Conservation (phyloP, 2,888 invertebrate genomes). For the Rapana venosa region DNA sequence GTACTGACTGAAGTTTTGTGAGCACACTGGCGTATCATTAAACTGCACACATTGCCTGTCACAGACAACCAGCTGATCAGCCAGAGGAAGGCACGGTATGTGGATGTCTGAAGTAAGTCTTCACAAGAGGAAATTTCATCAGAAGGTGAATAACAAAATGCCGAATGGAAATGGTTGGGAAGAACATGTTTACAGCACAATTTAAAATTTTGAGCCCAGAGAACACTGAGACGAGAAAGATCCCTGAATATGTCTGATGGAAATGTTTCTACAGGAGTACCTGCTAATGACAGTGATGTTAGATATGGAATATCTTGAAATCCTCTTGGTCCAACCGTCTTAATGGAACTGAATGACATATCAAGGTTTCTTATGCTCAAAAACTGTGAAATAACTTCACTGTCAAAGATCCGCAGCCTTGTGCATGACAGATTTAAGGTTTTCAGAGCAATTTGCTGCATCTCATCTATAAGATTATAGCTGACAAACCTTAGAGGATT, state of each 20-base stretch:
- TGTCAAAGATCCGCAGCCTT: not conserved
- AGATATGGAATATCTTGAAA: not conserved
- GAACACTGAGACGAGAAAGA: not conserved
- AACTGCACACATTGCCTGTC: conserved; percentile 36
- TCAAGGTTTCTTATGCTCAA: not conserved
- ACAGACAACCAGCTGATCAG: conserved; percentile 35
- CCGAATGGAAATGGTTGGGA: not conserved
- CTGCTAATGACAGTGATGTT: not conserved
- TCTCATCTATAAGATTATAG: not conserved
- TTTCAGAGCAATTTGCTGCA: not conserved
- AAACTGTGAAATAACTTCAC: not conserved
- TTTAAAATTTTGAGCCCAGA: not conserved
- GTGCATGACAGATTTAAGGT: not conserved
- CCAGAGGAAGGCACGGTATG: conserved; percentile 39
- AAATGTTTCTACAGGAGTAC: not conserved
- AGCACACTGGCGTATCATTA: conserved; percentile 34
- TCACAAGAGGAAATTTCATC: conserved; percentile 3
- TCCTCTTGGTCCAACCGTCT: not conserved
- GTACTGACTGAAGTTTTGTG: not conserved
- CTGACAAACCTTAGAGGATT: not conserved
- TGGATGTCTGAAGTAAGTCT: conserved; percentile 33
- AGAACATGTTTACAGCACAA: not conserved
- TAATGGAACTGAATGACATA: not conserved
- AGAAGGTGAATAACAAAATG: not conserved
- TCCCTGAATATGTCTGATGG: not conserved